Percentiles rank a stretch among this genome's conserved stretches.
phyloP scores from a whole-genome alignment of 2,797 vertebrate species.

The Valencia hispanica region DNA sequence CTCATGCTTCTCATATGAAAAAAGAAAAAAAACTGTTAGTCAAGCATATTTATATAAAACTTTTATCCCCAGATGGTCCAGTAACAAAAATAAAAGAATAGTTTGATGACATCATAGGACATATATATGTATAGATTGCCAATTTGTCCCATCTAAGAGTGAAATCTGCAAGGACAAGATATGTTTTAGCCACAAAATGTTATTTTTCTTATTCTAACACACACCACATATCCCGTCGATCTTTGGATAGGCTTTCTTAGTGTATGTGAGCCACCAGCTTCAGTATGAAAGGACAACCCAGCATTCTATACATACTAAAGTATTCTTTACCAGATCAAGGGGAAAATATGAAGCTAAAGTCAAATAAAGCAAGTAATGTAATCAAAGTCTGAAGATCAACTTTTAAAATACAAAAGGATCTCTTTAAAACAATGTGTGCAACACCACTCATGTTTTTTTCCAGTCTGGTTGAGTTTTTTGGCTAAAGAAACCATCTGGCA shows the following conservation, averaged over 20 bases:
- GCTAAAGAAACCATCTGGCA: slow-evolving; percentile 36
- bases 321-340: not conserved
- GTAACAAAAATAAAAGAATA: too few species aligned
- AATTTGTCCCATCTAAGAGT: too few species aligned
- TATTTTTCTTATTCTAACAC: not conserved
- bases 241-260: not conserved
- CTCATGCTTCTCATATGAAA: too few species aligned
- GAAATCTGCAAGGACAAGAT: too few species aligned
- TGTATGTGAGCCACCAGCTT: not conserved
- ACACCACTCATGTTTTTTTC: slow-evolving; percentile 18
- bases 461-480: slow-evolving; percentile 60
- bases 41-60: too few species aligned
- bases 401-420: not conserved
- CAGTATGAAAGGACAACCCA: not conserved
- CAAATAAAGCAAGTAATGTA: not conserved
- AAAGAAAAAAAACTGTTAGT: too few species aligned
- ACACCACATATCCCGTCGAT: not conserved
- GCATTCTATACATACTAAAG: not conserved
- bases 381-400: not conserved
- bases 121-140: too few species aligned
- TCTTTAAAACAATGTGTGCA: slow-evolving; percentile 20
- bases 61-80: too few species aligned
- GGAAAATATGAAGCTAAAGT: not conserved
- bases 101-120: too few species aligned
- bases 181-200: too few species aligned